Conservation (phyloP, 1,140 invertebrate genomes). For the Amphibalanus amphitrite region DNA sequence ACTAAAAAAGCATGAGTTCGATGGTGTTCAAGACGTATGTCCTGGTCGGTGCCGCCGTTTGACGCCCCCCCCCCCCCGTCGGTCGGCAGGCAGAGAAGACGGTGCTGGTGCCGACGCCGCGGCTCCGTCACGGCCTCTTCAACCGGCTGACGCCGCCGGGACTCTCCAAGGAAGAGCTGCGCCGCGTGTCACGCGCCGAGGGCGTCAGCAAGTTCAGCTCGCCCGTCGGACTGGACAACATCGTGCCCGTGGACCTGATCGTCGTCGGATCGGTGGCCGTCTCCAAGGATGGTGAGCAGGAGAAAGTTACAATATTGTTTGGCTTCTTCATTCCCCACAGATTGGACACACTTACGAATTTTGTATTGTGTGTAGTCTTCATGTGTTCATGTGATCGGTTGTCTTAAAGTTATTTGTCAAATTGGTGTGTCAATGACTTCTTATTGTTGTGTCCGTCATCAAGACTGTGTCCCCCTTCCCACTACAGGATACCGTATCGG, state of each 20-base stretch:
- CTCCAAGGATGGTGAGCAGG: slow-evolving; percentile 47
- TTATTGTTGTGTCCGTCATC: too few relatives aligned
- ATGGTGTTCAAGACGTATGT: too few relatives aligned
- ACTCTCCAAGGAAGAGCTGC: slow-evolving; percentile 40
- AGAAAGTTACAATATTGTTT: too few relatives aligned
- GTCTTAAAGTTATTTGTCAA: too few relatives aligned
- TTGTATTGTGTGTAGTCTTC: too few relatives aligned
- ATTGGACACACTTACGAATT: too few relatives aligned
- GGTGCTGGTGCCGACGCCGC: slow-evolving; percentile 56
- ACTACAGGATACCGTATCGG: slow-evolving; percentile 47
- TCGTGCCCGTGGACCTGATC: slow-evolving; percentile 50
- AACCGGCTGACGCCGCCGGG: slow-evolving; percentile 43
- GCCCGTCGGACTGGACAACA: slow-evolving; percentile 41
- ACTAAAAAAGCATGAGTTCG: too few relatives aligned
- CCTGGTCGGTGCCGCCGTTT: too few relatives aligned
- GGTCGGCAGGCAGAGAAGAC: slow-evolving; percentile 40
- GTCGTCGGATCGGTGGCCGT: slow-evolving; percentile 66
- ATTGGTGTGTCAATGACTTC: too few relatives aligned
- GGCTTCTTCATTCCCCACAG: too few relatives aligned
- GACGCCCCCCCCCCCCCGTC: slow-evolving; percentile 38
- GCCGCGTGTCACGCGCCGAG: slow-evolving; percentile 41
- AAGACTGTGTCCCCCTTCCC: neutral
- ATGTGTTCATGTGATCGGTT: too few relatives aligned
- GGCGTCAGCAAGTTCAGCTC: slow-evolving; percentile 46
- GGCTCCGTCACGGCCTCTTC: slow-evolving; percentile 47